A percentile compares a stretch with the other conserved stretches of the same genome.
phyloP scores from a whole-genome alignment of 2,797 vertebrate genomes.

The Acipenser oxyrinchus region DNA sequence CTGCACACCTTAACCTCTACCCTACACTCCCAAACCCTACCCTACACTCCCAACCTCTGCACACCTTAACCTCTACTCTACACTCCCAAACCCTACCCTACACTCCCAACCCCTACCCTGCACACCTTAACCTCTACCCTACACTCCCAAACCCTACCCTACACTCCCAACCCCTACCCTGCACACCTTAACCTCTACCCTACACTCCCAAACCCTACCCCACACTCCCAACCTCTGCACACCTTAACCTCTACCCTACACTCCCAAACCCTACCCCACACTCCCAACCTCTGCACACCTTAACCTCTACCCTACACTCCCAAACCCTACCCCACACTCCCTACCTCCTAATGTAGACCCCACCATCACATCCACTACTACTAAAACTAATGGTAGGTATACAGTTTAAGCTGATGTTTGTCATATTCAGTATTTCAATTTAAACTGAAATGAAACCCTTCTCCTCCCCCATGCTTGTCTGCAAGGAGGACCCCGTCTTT shows the following conservation, averaged over 20 bases:
- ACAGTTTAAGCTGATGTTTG: too few relatives aligned
- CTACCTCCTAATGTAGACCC: too few relatives aligned
- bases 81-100: background rate
- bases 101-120: too few relatives aligned
- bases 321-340: background rate
- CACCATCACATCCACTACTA: too few relatives aligned
- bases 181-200: background rate
- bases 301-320: background rate
- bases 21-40: background rate
- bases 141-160: background rate
- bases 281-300: background rate
- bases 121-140: background rate
- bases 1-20: background rate
- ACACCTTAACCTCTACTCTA: background rate
- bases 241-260: too few relatives aligned
- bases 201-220: background rate
- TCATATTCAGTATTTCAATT: too few relatives aligned
- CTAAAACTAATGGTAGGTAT: too few relatives aligned
- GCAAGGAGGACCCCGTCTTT: slow-evolving; percentile 24
- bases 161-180: background rate
- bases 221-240: too few relatives aligned
- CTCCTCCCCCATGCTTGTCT: background rate
- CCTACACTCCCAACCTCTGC: background rate
- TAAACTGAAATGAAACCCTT: too few relatives aligned
- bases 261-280: background rate